Conservation (phyloP, 2,113 vertebrate genomes). For the Nanorana parkeri region DNA sequence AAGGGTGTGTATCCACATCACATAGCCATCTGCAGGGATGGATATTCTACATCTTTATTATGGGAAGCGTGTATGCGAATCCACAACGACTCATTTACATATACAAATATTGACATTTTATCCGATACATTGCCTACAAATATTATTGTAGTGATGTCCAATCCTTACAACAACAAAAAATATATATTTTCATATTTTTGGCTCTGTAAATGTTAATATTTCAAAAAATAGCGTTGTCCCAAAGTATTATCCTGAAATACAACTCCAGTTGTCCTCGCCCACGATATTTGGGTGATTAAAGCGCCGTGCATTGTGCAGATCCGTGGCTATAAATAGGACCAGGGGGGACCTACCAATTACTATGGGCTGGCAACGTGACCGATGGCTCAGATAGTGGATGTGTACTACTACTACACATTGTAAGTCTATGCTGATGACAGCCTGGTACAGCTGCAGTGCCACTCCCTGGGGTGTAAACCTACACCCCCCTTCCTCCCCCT, state of each 20-base stretch:
- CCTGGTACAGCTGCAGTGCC: constrained; percentile 32
- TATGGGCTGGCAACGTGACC: constrained; percentile 8
- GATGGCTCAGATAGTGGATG: constrained; percentile 33
- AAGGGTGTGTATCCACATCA: constrained; percentile 8
- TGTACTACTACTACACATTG: not conserved
- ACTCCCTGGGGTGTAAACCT: constrained; percentile 2
- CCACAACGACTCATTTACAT: too few relatives aligned
- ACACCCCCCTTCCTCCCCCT: not conserved
- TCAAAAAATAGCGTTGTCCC: too few relatives aligned
- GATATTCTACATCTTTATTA: not conserved
- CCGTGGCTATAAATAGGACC: constrained; percentile 21
- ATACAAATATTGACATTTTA: too few relatives aligned
- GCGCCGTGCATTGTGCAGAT: not conserved
- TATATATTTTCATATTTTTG: too few relatives aligned
- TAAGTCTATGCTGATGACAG: not conserved
- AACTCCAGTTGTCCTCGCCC: too few relatives aligned
- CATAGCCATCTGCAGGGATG: not conserved
- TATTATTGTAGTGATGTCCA: too few relatives aligned
- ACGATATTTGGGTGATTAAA: too few relatives aligned
- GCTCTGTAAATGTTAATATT: too few relatives aligned
- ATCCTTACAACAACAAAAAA: too few relatives aligned
- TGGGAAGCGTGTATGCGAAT: not conserved
- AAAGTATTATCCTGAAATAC: too few relatives aligned
- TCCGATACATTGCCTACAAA: too few relatives aligned
- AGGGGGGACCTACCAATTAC: constrained; percentile 17